Evolutionary conservation across 1,140 invertebrate species (phyloP).

Genomic region (Halesus radiatus): DNA sequence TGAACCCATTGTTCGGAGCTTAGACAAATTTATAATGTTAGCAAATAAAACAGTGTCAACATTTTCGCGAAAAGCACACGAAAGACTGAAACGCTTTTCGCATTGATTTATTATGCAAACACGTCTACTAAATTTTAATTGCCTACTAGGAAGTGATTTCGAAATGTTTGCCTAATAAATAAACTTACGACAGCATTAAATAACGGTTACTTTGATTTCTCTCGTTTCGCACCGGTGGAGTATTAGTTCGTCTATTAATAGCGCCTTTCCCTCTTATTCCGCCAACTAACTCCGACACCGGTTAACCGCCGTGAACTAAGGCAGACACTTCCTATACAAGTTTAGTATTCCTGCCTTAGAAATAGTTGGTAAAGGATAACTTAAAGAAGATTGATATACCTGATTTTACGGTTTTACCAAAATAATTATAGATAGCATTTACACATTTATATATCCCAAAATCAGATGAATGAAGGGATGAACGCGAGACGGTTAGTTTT

Average conservation of each 20-base stretch:
- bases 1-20: conserved; percentile 3
- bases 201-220: too few relatives aligned
- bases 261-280: neutral
- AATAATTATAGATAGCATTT: too few relatives aligned
- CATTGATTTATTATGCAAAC: neutral
- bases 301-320: neutral
- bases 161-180: too few relatives aligned
- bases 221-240: neutral
- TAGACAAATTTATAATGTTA: neutral
- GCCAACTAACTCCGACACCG: neutral
- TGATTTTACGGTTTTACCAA: too few relatives aligned
- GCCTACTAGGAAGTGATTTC: neutral
- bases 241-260: neutral
- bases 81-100: neutral
- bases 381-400: too few relatives aligned
- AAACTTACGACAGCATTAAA: too few relatives aligned
- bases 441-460: too few relatives aligned
- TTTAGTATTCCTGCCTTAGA: too few relatives aligned
- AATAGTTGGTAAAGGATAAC: too few relatives aligned
- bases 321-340: too few relatives aligned
- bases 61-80: neutral
- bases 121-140: neutral
- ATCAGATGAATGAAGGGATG: too few relatives aligned
- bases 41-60: neutral
- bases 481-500: too few relatives aligned